A percentile compares a stretch with the other conserved stretches of the same genome.
Conservation (phyloP, 2,888 invertebrate species). For the Gnatocerus cornutus region DNA sequence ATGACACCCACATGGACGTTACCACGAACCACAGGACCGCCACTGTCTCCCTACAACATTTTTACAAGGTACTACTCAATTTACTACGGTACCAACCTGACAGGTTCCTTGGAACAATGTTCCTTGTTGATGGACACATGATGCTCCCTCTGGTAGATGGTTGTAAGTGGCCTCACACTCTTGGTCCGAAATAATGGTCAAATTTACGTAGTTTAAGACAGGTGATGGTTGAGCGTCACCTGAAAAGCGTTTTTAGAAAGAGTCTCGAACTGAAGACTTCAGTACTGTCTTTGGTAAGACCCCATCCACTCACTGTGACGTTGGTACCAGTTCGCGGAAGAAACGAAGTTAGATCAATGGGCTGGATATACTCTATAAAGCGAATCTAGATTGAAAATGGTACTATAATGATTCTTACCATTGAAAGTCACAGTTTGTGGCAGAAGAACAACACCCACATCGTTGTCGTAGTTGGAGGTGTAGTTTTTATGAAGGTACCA, state of each 20-base stretch:
- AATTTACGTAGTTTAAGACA: background rate
- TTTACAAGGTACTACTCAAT: background rate
- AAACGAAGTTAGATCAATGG: background rate
- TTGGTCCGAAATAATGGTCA: background rate
- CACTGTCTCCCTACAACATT: slow-evolving; percentile 36
- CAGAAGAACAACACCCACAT: background rate
- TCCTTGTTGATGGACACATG: background rate
- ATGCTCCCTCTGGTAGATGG: background rate
- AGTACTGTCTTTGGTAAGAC: slow-evolving; percentile 10
- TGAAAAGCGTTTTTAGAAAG: slow-evolving; percentile 17
- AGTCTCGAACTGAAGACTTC: background rate
- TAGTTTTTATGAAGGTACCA: slow-evolving; percentile 6
- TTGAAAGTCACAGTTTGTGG: background rate
- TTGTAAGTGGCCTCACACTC: background rate
- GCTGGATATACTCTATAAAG: background rate
- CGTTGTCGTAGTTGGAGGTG: background rate
- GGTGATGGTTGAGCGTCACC: background rate
- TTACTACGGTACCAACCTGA: background rate
- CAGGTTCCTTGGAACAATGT: background rate
- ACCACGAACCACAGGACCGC: slow-evolving; percentile 19
- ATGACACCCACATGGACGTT: slow-evolving; percentile 25
- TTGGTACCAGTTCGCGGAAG: background rate
- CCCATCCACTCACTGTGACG: slow-evolving; percentile 21
- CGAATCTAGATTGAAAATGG: background rate
- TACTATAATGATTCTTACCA: background rate